These are phyloP conservation scores for Tipula unca DNA, from an alignment of 2,888 invertebrate species.

Conservation along the genomic window DNA sequence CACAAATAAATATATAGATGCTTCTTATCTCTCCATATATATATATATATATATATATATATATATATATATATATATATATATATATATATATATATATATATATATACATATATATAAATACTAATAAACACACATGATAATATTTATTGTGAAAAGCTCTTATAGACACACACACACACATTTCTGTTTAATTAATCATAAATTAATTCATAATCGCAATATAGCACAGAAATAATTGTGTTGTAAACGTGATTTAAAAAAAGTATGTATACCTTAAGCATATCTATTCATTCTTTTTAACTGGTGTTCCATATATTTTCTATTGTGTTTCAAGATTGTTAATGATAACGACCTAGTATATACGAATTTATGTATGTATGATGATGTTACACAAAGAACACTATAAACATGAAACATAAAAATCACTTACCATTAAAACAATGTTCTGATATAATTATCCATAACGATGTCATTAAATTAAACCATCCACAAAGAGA, in stretches of 20 bases:
- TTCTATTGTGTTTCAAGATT: not conserved
- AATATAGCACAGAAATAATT: not conserved
- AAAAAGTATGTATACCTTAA: not conserved
- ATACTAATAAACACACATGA: too few species aligned
- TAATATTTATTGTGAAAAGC: too few species aligned
- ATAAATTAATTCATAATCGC: not conserved
- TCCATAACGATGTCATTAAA: constrained; percentile 37
- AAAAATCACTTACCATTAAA: constrained; percentile 36
- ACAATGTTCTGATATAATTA: constrained; percentile 39
- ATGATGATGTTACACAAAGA: not conserved
- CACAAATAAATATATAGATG: not conserved
- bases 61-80: too few species aligned
- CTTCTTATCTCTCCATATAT: not conserved
- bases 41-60: too few species aligned
- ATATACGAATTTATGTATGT: not conserved
- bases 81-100: too few species aligned
- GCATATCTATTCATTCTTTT: not conserved
- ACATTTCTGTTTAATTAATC: not conserved
- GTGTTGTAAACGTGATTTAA: not conserved
- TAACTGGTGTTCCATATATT: not conserved
- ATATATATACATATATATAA: too few species aligned
- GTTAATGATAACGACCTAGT: not conserved
- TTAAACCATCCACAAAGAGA: constrained; percentile 35
- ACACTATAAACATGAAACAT: not conserved
- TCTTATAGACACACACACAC: not conserved